These are phyloP conservation scores for Isurus oxyrinchus DNA, from an alignment of 2,113 vertebrate genomes.

Conservation along the genomic window DNA sequence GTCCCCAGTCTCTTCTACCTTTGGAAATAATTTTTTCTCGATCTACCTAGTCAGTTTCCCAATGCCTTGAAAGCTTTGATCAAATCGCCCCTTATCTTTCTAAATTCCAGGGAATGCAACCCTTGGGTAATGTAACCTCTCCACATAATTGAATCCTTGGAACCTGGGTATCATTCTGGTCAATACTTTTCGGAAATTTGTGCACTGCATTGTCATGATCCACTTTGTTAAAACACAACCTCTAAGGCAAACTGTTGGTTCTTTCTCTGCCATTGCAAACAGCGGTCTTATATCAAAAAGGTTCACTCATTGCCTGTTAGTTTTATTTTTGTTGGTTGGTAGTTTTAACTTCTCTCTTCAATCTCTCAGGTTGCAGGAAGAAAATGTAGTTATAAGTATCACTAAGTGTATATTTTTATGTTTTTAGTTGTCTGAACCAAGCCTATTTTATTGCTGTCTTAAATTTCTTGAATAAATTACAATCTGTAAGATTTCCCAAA, in stretches of 20 bases:
- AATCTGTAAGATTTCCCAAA: not conserved
- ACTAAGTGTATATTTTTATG: not conserved
- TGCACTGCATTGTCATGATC: not conserved
- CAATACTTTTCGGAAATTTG: not conserved
- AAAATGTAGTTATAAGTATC: not conserved
- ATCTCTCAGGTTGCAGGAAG: not conserved
- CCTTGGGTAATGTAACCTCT: too few relatives aligned
- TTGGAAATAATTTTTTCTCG: too few relatives aligned
- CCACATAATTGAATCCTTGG: too few relatives aligned
- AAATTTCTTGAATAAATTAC: not conserved
- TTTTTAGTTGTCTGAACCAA: not conserved
- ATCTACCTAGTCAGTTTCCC: too few relatives aligned
- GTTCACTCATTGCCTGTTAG: not conserved
- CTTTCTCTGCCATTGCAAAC: not conserved
- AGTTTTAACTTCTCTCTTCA: not conserved
- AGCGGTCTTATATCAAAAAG: not conserved
- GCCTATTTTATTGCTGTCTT: not conserved
- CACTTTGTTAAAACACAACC: not conserved
- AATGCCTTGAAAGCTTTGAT: not conserved
- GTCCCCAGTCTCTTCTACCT: too few relatives aligned
- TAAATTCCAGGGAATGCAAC: not conserved
- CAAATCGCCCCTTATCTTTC: too few relatives aligned
- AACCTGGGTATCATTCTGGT: not conserved
- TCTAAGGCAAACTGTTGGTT: not conserved
- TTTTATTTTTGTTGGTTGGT: not conserved